Evolutionary conservation across 2,113 vertebrate species (phyloP).

Genomic region (Psephotus haematonotus): DNA sequence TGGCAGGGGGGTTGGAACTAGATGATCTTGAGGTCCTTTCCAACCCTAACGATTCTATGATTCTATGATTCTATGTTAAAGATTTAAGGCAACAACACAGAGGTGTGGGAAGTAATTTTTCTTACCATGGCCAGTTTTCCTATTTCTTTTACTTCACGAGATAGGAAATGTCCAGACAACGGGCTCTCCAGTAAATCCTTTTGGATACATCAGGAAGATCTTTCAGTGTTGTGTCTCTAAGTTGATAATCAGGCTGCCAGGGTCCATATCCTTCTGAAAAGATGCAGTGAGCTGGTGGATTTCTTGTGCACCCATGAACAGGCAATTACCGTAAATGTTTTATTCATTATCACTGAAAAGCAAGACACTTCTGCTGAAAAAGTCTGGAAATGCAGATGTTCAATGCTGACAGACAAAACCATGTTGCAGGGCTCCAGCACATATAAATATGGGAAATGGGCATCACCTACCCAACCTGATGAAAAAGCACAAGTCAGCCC

Average conservation of each 20-base stretch:
- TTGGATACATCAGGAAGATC: neutral
- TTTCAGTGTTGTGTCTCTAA: neutral
- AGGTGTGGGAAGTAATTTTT: neutral
- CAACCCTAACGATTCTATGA: no score
- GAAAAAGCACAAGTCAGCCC: neutral
- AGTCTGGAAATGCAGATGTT: neutral
- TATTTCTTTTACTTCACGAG: neutral
- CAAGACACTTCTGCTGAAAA: neutral
- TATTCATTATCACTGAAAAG: neutral
- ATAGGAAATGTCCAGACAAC: neutral
- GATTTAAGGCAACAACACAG: neutral
- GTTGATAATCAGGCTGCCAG: neutral
- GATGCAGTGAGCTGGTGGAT: neutral
- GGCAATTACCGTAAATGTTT: neutral
- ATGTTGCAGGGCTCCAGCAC: neutral
- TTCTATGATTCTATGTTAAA: neutral
- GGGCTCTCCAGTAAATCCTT: neutral
- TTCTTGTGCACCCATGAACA: neutral
- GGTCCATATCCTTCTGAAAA: neutral
- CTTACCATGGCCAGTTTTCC: neutral
- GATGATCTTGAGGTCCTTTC: no score
- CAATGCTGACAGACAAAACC: neutral
- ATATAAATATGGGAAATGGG: neutral
- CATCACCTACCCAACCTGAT: accelerated
- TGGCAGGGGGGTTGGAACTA: no score